Conservation (phyloP, 30 jellyfish, hydroid and myxozoan species). For the Hydra vulgaris region DNA sequence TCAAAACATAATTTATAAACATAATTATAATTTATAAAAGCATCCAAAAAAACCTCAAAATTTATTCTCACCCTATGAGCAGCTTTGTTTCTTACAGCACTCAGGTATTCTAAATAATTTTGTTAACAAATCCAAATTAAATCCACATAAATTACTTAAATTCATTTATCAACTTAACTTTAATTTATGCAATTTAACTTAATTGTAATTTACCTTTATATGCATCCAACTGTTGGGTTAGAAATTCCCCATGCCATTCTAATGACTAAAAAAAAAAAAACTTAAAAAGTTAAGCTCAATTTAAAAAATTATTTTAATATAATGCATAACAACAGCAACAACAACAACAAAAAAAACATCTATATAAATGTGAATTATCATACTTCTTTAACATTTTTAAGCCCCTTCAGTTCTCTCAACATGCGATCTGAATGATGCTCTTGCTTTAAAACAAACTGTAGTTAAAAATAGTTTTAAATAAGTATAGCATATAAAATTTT, state of each 20-base stretch:
- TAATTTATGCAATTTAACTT: no score
- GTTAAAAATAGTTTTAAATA: neutral
- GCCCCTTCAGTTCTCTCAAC: constrained; percentile 54
- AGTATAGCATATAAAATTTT: no score
- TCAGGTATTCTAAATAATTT: constrained; percentile 49
- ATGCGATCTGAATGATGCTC: constrained; percentile 77
- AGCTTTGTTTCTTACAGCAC: constrained; percentile 86
- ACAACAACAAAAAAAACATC: no score
- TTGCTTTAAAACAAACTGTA: constrained; percentile 62
- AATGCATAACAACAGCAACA: no score
- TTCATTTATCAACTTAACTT: neutral
- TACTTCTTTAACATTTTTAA: constrained; percentile 69
- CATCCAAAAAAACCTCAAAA: neutral
- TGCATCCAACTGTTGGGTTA: constrained; percentile 86
- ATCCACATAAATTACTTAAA: neutral
- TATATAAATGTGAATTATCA: no score
- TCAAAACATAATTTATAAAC: neutral
- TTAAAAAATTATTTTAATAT: no score
- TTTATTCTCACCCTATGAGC: constrained; percentile 58
- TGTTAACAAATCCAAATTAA: neutral
- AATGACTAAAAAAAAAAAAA: constrained; percentile 45
- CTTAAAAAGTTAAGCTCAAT: no score
- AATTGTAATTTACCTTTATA: constrained; percentile 69
- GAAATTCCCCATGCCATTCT: constrained; percentile 86
- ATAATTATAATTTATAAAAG: neutral